These are phyloP conservation scores for Noctuana brunneofusca DNA, from an alignment of 2,888 invertebrate species.

Conservation along the genomic window DNA sequence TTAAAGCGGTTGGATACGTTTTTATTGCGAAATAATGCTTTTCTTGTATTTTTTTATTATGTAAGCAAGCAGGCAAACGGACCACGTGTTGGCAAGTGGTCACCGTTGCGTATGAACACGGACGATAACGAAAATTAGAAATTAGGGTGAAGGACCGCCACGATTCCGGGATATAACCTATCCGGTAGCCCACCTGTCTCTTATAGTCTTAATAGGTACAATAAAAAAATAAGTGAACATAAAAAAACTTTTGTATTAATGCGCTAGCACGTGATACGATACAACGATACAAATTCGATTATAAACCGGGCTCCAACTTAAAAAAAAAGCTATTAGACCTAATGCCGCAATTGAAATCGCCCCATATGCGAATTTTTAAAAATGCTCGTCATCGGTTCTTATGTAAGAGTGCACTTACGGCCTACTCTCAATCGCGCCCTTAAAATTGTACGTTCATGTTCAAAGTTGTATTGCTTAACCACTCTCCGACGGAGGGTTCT, in stretches of 20 bases:
- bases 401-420: slow-evolving; percentile 30
- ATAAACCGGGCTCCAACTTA: background rate
- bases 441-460: slow-evolving; percentile 23
- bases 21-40: background rate
- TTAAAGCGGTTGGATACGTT: slow-evolving; percentile 10
- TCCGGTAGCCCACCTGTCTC: too few relatives aligned
- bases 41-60: too few relatives aligned
- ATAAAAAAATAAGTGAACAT: too few relatives aligned
- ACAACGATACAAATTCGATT: background rate
- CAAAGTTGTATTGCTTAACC: slow-evolving; percentile 29
- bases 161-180: too few relatives aligned
- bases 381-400: slow-evolving; percentile 22
- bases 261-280: too few relatives aligned
- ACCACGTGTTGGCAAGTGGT: too few relatives aligned
- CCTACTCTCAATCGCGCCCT: slow-evolving; percentile 29
- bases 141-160: too few relatives aligned
- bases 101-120: too few relatives aligned
- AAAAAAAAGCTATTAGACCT: background rate
- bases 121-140: too few relatives aligned
- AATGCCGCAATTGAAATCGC: slow-evolving; percentile 1
- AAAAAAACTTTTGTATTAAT: too few relatives aligned
- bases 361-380: slow-evolving; percentile 21
- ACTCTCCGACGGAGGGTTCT: slow-evolving; percentile 19
- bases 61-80: too few relatives aligned
- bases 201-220: too few relatives aligned